Evolutionary conservation across 1,140 invertebrate species (phyloP).

Genomic region (Micrasema longulum): DNA sequence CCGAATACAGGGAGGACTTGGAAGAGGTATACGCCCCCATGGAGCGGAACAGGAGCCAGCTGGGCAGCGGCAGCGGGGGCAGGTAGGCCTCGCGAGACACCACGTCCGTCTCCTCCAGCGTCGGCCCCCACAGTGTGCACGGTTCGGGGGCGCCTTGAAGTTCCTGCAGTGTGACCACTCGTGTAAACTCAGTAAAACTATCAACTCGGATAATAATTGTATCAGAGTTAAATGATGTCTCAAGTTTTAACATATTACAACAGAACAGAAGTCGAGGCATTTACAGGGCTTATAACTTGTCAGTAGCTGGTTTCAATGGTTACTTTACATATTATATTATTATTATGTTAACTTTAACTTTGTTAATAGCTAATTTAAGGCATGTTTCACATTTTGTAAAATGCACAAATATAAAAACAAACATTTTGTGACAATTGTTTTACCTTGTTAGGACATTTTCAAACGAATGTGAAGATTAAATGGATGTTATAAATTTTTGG

Average conservation of each 20-base stretch:
- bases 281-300: too few relatives aligned
- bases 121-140: slow-evolving; percentile 91
- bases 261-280: too few relatives aligned
- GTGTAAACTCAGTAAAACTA: too few relatives aligned
- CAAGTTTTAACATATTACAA: not conserved
- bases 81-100: slow-evolving; percentile 78
- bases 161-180: slow-evolving; percentile 54
- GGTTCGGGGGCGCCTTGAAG: slow-evolving; percentile 44
- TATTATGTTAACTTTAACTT: too few relatives aligned
- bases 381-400: too few relatives aligned
- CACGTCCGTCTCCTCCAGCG: slow-evolving; percentile 93
- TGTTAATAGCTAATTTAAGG: too few relatives aligned
- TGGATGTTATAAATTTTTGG: not conserved
- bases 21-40: slow-evolving; percentile 96
- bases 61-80: slow-evolving; percentile 82
- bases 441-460: too few relatives aligned
- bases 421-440: too few relatives aligned
- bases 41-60: slow-evolving; percentile 88
- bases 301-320: too few relatives aligned
- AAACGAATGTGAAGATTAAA: too few relatives aligned
- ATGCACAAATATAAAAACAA: too few relatives aligned
- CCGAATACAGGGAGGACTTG: slow-evolving; percentile 91
- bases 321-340: too few relatives aligned
- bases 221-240: not conserved
- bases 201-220: not conserved